Base-by-base conservation (phyloP, 1,140 invertebrate species). In the Cataglyphis hispanica region DNA sequence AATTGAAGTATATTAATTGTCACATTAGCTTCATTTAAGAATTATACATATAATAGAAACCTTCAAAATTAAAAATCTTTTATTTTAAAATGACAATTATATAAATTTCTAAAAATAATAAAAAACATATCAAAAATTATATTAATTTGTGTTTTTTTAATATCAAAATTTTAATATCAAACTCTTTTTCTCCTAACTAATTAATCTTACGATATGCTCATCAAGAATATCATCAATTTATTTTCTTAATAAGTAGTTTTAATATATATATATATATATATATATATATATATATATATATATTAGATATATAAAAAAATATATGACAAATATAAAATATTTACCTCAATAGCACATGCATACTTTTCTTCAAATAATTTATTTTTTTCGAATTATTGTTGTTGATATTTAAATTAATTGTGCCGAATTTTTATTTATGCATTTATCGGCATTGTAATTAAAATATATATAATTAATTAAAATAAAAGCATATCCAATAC, bases 381-480 rank as follows among this genome's bases (percentile, higher is more conserved):
- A 25, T 40, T 25, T 50, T 37, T 80, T 22, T 31, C 11, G 10
- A 8, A 46, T 2, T 13, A 80, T 67, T 25, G 11, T 43, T 16
- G 22, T 11, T 43, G 66, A 67, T 13, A 6, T 43, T 66, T 22
- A 63, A 27, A 25, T 1, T 16, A 63, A 63, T 16, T 16, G 7
- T 19, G 7, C 1, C 25, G 7, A 61, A 3, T 61, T 61, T 61
- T 63, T 31, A 7, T 63, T 31, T 16, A 5, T 27, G 6, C 11
- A 13, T 77, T 77, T 76, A 11, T 63, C 58, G 16, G 10, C 16
- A 40, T 19, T 19, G 13, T 43, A 19, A 50, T 19, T n/a, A 56
- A 58, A n/a, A n/a, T n/a, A n/a, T n/a, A n/a, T n/a, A 13, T 43
- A 19, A 50, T 19, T n/a, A 56, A 58, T 80, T 69, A 40, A 80